phyloP scores from a whole-genome alignment of 2,888 invertebrate species.

The Mantis religiosa region DNA sequence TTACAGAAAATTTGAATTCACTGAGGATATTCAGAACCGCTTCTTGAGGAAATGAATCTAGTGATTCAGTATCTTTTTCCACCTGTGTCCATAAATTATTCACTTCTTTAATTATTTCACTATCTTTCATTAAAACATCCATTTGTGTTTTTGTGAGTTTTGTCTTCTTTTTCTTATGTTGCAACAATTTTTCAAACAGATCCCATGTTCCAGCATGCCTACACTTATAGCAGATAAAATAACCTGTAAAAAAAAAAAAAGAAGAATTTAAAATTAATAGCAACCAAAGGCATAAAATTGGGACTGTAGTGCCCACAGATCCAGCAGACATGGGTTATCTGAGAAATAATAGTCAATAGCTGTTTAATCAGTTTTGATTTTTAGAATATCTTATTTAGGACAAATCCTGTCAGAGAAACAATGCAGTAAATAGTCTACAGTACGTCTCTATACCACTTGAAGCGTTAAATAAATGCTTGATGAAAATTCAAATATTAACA shows the following conservation, averaged over 20 bases:
- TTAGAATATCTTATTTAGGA: no score
- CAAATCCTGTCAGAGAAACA: no score
- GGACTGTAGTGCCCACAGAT: no score
- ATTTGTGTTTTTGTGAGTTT: slow-evolving; percentile 43
- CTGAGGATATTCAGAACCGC: slow-evolving; percentile 48
- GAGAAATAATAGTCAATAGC: neutral
- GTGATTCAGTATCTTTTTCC: slow-evolving; percentile 44
- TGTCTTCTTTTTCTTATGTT: slow-evolving; percentile 36
- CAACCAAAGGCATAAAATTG: neutral
- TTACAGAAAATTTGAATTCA: slow-evolving; percentile 52
- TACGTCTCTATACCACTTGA: no score
- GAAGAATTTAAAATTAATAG: neutral
- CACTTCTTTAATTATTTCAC: slow-evolving; percentile 45
- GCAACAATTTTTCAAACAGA: slow-evolving; percentile 52
- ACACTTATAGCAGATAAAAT: slow-evolving; percentile 66
- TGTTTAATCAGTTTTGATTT: no score
- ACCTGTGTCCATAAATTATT: slow-evolving; percentile 49
- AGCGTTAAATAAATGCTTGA: no score
- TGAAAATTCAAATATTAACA: no score
- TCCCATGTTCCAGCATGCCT: slow-evolving; percentile 63
- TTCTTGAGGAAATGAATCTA: slow-evolving; percentile 48
- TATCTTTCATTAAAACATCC: slow-evolving; percentile 38
- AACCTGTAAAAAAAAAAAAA: slow-evolving; percentile 52
- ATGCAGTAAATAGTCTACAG: no score
- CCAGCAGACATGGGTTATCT: neutral